These are phyloP conservation scores for Rhadinocentrus ornatus DNA, from an alignment of 2,797 vertebrate species.

Conservation along the genomic window DNA sequence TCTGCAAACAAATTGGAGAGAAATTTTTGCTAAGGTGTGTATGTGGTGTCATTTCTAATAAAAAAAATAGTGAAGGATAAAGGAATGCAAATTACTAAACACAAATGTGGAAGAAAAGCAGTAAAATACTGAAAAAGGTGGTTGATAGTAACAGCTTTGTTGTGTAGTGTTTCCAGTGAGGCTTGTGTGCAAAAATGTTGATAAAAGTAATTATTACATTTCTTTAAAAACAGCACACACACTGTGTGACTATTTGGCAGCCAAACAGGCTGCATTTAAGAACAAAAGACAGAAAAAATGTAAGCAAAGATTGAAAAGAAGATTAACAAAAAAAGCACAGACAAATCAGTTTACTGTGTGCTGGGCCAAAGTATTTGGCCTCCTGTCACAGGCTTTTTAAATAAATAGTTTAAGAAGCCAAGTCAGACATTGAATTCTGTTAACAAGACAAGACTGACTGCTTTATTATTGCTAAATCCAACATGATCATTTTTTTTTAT, in stretches of 20 bases:
- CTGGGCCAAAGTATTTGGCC: slow-evolving; percentile 59
- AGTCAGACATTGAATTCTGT: slow-evolving; percentile 44
- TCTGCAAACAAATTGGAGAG: neutral
- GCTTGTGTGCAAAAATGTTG: neutral
- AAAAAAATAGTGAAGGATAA: neutral
- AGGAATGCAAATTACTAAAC: neutral
- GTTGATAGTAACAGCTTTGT: neutral
- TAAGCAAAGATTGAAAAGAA: neutral
- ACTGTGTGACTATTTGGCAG: slow-evolving; percentile 10
- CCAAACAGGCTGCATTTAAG: slow-evolving; percentile 7
- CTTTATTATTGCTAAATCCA: slow-evolving; percentile 30
- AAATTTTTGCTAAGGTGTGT: neutral
- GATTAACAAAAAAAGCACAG: neutral
- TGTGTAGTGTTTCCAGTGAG: neutral
- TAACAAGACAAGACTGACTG: slow-evolving; percentile 40
- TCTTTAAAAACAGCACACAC: neutral
- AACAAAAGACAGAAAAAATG: neutral
- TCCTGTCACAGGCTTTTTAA: slow-evolving; percentile 39
- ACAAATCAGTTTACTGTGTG: slow-evolving; percentile 16
- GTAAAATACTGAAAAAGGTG: neutral
- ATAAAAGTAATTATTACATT: slow-evolving; percentile 6
- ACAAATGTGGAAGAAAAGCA: neutral
- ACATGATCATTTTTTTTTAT: slow-evolving; percentile 25
- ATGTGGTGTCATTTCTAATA: neutral
- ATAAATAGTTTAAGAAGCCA: slow-evolving; percentile 44